Evolutionary conservation across 53 echinoderm and acorn worm genomes (phyloP).

Genomic region (Stichopus horrens): DNA sequence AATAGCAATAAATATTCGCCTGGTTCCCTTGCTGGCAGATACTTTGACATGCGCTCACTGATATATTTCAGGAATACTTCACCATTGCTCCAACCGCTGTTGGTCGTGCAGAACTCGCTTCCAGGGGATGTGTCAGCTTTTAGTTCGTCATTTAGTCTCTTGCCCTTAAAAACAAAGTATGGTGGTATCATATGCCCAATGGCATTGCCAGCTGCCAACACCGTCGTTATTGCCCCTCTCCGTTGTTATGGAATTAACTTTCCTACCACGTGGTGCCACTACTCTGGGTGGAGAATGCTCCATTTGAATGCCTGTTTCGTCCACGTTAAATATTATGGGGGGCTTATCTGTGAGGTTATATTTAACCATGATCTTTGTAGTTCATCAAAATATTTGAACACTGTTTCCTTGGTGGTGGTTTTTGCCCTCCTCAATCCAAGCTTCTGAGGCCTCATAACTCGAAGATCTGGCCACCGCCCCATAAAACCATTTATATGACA

Average conservation of each 20-base stretch:
- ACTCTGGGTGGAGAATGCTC: slow-evolving; percentile 39
- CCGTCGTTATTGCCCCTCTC: slow-evolving; percentile 12
- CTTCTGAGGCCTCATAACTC: too few relatives aligned
- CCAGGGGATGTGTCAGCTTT: background rate
- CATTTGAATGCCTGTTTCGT: background rate
- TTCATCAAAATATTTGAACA: slow-evolving; percentile 6
- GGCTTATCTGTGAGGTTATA: background rate
- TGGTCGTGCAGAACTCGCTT: slow-evolving; percentile 15
- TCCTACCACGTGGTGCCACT: background rate
- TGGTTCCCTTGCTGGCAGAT: slow-evolving; percentile 1
- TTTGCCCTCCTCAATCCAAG: too few relatives aligned
- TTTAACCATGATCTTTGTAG: background rate
- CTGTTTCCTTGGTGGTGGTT: too few relatives aligned
- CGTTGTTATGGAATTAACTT: background rate
- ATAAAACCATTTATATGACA: too few relatives aligned
- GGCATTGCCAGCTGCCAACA: background rate
- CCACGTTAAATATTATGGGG: background rate
- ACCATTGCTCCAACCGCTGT: slow-evolving; percentile 39
- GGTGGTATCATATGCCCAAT: background rate
- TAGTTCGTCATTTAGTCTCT: background rate
- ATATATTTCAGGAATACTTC: background rate
- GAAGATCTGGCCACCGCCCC: too few relatives aligned
- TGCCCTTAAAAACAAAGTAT: slow-evolving; percentile 39
- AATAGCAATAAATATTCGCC: slow-evolving; percentile 15
- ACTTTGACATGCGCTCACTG: slow-evolving; percentile 9